Percentiles rank a stretch among this genome's conserved stretches.
These are phyloP conservation scores for Sinonovacula constricta DNA, from an alignment of 1,140 invertebrate species.

Conservation along the genomic window DNA sequence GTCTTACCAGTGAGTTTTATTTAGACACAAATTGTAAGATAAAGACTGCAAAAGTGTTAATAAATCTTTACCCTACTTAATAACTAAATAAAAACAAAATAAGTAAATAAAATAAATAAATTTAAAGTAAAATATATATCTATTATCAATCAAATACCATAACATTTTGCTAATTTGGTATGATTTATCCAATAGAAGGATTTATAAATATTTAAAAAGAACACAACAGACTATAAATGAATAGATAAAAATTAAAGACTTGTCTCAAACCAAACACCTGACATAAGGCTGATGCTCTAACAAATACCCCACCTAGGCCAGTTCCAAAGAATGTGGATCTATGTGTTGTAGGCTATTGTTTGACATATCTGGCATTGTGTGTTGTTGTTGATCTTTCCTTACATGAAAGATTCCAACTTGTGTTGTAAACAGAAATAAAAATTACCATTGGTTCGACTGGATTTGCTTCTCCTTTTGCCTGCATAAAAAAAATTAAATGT, in stretches of 20 bases:
- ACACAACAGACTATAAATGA: no score
- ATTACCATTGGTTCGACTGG: background rate
- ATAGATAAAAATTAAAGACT: background rate
- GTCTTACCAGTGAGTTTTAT: no score
- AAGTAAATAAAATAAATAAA: background rate
- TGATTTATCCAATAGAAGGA: no score
- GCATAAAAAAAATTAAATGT: conserved; percentile 17
- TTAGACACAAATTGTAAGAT: no score
- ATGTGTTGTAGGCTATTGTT: background rate
- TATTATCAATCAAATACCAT: background rate
- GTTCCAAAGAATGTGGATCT: background rate
- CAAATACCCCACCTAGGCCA: background rate
- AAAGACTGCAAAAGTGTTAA: no score
- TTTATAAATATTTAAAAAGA: no score
- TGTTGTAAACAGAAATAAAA: background rate
- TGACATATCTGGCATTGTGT: background rate
- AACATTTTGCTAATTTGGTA: background rate
- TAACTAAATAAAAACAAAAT: background rate
- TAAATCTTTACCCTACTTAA: no score
- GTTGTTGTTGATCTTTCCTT: background rate
- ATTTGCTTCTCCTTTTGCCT: background rate
- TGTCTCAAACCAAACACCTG: background rate
- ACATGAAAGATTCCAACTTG: background rate
- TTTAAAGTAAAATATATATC: background rate
- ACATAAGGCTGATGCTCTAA: background rate